These are phyloP conservation scores for Microctonus brassicae DNA, from an alignment of 2,888 invertebrate species.

Conservation along the genomic window DNA sequence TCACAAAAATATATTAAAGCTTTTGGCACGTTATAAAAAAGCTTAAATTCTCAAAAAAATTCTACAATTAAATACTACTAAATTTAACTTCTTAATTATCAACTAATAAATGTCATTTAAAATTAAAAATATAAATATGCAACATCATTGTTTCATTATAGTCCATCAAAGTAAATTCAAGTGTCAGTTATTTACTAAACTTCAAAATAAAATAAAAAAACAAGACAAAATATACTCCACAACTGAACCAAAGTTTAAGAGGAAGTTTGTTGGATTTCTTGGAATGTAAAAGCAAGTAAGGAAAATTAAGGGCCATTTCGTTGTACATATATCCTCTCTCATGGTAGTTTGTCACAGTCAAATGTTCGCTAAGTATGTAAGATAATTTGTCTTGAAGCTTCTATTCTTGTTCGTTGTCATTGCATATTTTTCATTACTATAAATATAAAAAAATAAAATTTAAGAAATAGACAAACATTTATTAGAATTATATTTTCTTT, in stretches of 20 bases:
- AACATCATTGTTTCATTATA: not conserved
- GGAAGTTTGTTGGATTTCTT: slow-evolving; percentile 34
- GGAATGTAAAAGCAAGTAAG: slow-evolving; percentile 40
- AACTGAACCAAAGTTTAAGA: slow-evolving; percentile 5
- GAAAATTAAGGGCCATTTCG: slow-evolving; percentile 28
- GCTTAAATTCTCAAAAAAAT: too few relatives aligned
- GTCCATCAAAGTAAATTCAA: slow-evolving; percentile 1
- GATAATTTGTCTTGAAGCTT: slow-evolving; percentile 63
- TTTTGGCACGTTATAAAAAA: too few relatives aligned
- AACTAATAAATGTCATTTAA: too few relatives aligned
- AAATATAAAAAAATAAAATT: slow-evolving; percentile 54
- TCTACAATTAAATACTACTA: too few relatives aligned
- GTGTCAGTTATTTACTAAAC: not conserved
- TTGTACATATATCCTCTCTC: slow-evolving; percentile 43
- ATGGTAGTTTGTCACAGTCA: slow-evolving; percentile 66
- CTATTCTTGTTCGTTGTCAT: slow-evolving; percentile 54
- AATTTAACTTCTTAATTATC: too few relatives aligned
- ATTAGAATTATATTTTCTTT: not conserved
- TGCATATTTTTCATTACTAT: slow-evolving; percentile 43
- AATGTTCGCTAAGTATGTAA: slow-evolving; percentile 65
- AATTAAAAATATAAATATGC: not conserved
- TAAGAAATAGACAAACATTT: slow-evolving; percentile 46
- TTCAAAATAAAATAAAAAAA: not conserved
- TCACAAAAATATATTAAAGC: too few relatives aligned
- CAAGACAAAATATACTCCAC: not conserved